These are phyloP conservation scores for Lucinisca nassula DNA, from an alignment of 2,888 invertebrate genomes.

Conservation along the genomic window DNA sequence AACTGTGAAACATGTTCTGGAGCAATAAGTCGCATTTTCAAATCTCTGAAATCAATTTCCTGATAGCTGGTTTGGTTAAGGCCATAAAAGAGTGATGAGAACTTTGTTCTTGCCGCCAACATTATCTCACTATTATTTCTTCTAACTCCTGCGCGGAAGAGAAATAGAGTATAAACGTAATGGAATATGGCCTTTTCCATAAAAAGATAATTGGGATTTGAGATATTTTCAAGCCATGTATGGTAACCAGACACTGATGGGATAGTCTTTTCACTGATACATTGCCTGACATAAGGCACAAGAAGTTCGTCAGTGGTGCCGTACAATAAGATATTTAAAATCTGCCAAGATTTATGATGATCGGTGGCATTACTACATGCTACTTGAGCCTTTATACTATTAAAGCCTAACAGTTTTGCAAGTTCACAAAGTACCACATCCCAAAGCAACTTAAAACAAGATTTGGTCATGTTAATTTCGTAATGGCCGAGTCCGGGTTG, in stretches of 20 bases:
- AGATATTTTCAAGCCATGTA: background rate
- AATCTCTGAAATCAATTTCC: slow-evolving; percentile 25
- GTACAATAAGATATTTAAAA: slow-evolving; percentile 1
- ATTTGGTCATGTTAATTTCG: slow-evolving; percentile 20
- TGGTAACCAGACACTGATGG: background rate
- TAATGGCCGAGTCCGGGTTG: slow-evolving; percentile 24
- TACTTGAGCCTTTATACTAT: background rate
- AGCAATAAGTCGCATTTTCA: slow-evolving; percentile 19
- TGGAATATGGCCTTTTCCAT: slow-evolving; percentile 12
- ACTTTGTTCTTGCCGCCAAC: background rate
- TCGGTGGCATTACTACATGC: slow-evolving; percentile 14
- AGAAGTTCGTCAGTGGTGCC: slow-evolving; percentile 8
- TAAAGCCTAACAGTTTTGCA: slow-evolving; percentile 20
- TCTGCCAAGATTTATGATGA: slow-evolving; percentile 22
- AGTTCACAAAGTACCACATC: background rate
- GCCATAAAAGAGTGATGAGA: slow-evolving; percentile 15
- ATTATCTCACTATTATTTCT: slow-evolving; percentile 7
- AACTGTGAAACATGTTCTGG: background rate
- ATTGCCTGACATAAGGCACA: background rate
- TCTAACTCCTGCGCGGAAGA: background rate
- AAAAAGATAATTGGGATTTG: slow-evolving; percentile 37
- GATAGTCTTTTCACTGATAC: background rate
- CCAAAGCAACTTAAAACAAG: slow-evolving; percentile 22
- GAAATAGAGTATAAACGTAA: background rate
- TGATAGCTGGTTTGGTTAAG: background rate